These are phyloP conservation scores for Helostoma temminkii DNA, from an alignment of 2,797 vertebrate genomes.

Conservation along the genomic window DNA sequence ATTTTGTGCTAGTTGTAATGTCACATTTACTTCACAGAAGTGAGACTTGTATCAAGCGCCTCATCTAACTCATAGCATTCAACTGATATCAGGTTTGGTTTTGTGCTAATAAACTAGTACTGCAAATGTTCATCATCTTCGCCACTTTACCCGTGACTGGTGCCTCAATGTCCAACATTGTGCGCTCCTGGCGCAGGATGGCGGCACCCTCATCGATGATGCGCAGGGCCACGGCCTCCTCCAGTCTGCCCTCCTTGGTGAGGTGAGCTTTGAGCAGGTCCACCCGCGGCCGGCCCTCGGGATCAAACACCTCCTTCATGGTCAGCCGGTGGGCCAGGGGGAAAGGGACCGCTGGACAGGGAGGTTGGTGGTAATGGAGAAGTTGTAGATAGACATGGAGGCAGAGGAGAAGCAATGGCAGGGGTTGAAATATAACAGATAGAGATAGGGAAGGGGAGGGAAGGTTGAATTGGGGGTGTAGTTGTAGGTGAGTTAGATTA, in stretches of 20 bases:
- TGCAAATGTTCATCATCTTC: background rate
- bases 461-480: slow-evolving; percentile 10
- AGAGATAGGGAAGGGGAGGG: slow-evolving; percentile 1
- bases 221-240: slow-evolving; percentile 86
- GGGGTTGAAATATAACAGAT: background rate
- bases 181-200: slow-evolving; percentile 88
- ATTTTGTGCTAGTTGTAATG: too few species aligned
- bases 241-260: slow-evolving; percentile 88
- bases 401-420: slow-evolving; percentile 32
- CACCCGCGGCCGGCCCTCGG: slow-evolving; percentile 86
- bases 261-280: slow-evolving; percentile 89
- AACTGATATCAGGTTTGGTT: background rate
- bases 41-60: background rate
- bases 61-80: background rate
- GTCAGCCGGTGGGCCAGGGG: slow-evolving; percentile 88
- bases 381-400: background rate
- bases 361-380: background rate
- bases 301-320: slow-evolving; percentile 90
- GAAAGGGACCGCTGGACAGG: slow-evolving; percentile 85
- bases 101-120: background rate
- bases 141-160: slow-evolving; percentile 84
- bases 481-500: too few species aligned
- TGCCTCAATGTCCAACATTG: slow-evolving; percentile 89
- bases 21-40: background rate
- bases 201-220: slow-evolving; percentile 88